phyloP scores from a whole-genome alignment of 1,140 invertebrate genomes.

The Proales similis region DNA sequence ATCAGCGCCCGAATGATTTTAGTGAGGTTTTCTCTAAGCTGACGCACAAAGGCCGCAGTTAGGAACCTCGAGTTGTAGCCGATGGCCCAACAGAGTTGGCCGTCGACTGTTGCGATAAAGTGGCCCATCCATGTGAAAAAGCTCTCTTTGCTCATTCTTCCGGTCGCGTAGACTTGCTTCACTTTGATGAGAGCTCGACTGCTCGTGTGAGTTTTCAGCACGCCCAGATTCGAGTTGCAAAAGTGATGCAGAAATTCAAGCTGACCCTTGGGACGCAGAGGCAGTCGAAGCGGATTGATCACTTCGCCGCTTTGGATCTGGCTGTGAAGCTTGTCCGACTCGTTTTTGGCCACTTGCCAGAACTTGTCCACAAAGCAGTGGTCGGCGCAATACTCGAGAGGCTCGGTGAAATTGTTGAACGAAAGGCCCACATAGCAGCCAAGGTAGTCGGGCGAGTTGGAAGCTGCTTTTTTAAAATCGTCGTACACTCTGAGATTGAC shows the following conservation, averaged over 20 bases:
- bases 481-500: slow-evolving; percentile 8
- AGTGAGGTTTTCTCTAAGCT: slow-evolving; percentile 20
- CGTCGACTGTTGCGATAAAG: slow-evolving; percentile 28
- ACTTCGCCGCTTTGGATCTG: slow-evolving; percentile 1
- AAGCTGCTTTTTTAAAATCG: not conserved
- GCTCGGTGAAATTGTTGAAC: slow-evolving; percentile 4
- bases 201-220: not conserved
- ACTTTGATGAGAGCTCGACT: slow-evolving; percentile 2
- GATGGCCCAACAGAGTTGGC: slow-evolving; percentile 30
- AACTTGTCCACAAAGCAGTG: slow-evolving; percentile 8
- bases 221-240: slow-evolving; percentile 32
- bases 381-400: not conserved
- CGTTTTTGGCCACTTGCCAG: not conserved
- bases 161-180: slow-evolving; percentile 22
- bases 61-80: slow-evolving; percentile 24
- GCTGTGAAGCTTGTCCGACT: slow-evolving; percentile 7
- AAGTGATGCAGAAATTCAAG: slow-evolving; percentile 32
- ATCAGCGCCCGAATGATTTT: slow-evolving; percentile 12
- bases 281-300: slow-evolving; percentile 1
- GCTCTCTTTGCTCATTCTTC: slow-evolving; percentile 15
- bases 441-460: too few relatives aligned
- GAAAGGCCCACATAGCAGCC: slow-evolving; percentile 21
- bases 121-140: slow-evolving; percentile 22
- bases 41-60: slow-evolving; percentile 10
- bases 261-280: not conserved